Evolutionary conservation across 2,797 vertebrate species (phyloP).

Genomic region (Xyrichtys novacula): DNA sequence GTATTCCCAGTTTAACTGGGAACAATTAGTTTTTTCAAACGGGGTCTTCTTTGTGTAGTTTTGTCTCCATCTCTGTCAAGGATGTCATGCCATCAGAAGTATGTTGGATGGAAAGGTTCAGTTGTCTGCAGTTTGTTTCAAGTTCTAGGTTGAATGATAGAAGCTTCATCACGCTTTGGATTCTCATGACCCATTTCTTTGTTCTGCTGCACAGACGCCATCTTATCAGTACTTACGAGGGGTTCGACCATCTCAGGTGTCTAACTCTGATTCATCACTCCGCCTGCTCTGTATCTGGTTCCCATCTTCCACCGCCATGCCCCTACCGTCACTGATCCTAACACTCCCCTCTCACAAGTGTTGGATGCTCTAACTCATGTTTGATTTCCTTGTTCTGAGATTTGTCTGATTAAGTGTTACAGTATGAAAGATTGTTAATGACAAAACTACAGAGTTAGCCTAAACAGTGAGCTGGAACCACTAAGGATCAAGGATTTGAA

Average conservation of each 20-base stretch:
- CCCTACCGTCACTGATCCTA: conserved; percentile 56
- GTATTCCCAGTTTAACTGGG: conserved; percentile 22
- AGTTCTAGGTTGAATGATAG: conserved; percentile 35
- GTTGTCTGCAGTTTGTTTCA: conserved; percentile 1
- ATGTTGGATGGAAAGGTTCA: not conserved
- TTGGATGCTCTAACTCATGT: conserved; percentile 49
- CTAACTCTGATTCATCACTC: conserved; percentile 64
- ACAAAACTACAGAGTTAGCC: conserved; percentile 14
- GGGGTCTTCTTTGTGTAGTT: not conserved
- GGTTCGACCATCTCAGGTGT: conserved; percentile 79
- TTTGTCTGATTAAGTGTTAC: conserved; percentile 1
- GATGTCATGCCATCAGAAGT: not conserved
- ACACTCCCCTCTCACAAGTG: conserved; percentile 55
- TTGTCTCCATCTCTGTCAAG: not conserved
- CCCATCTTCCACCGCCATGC: conserved; percentile 9
- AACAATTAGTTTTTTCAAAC: not conserved
- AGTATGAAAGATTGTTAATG: conserved; percentile 22
- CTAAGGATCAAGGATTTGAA: not conserved
- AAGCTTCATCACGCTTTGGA: conserved; percentile 49
- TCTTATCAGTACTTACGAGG: conserved; percentile 67
- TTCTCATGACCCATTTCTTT: conserved; percentile 73
- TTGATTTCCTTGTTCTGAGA: not conserved
- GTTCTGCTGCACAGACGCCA: conserved; percentile 78
- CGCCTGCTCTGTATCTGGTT: conserved; percentile 44
- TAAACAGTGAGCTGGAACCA: conserved; percentile 10